These are phyloP conservation scores for Petrophora chlorosata DNA, from an alignment of 2,888 invertebrate species.

Conservation along the genomic window DNA sequence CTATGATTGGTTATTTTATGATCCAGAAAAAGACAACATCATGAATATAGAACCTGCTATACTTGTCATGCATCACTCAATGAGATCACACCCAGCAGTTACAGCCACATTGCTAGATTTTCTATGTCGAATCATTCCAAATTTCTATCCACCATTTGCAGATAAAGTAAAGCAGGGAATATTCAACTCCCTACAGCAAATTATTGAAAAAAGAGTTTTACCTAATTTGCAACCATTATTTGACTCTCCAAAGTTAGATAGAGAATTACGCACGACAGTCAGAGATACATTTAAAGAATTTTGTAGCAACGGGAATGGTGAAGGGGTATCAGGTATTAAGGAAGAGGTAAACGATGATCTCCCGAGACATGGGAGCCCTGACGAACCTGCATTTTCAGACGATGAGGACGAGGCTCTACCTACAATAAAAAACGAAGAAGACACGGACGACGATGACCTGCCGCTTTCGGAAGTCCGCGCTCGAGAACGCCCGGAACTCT, in stretches of 20 bases:
- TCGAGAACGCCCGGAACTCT: slow-evolving; percentile 84
- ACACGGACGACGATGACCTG: slow-evolving; percentile 89
- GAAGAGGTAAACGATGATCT: slow-evolving; percentile 75
- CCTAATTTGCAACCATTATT: slow-evolving; percentile 93
- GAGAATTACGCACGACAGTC: slow-evolving; percentile 92
- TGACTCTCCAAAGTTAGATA: slow-evolving; percentile 93
- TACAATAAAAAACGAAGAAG: slow-evolving; percentile 63
- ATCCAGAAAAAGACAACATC: slow-evolving; percentile 95
- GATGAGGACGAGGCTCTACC: slow-evolving; percentile 89
- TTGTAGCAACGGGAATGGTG: slow-evolving; percentile 84
- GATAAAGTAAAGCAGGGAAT: slow-evolving; percentile 92
- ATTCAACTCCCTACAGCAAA: slow-evolving; percentile 92
- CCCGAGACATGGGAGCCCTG: slow-evolving; percentile 72
- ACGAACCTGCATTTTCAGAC: slow-evolving; percentile 92
- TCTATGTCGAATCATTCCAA: slow-evolving; percentile 94
- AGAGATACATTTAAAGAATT: slow-evolving; percentile 97
- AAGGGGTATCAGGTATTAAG: slow-evolving; percentile 75
- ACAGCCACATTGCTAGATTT: slow-evolving; percentile 96
- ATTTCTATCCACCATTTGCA: slow-evolving; percentile 91
- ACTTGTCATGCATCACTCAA: slow-evolving; percentile 96
- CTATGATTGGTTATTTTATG: slow-evolving; percentile 97
- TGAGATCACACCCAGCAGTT: slow-evolving; percentile 95
- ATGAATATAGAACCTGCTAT: slow-evolving; percentile 98
- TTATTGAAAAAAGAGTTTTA: slow-evolving; percentile 95
- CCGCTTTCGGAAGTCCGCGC: slow-evolving; percentile 90